These are phyloP conservation scores for Andinoacara biseriatus DNA, from an alignment of 2,113 vertebrate genomes.

Conservation along the genomic window DNA sequence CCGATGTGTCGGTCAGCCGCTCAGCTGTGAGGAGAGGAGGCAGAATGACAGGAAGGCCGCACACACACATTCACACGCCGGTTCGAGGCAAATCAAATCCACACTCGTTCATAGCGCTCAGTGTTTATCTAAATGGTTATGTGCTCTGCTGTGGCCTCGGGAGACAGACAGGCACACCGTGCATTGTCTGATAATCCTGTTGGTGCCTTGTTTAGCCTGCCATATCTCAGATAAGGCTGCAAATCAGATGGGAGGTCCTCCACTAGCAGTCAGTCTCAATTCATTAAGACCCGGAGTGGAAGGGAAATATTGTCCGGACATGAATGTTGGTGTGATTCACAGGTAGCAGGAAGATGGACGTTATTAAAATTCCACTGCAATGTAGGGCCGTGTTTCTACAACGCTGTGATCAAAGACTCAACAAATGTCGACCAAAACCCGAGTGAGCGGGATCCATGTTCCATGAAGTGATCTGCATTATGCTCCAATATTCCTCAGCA, in stretches of 20 bases:
- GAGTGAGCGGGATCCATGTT: conserved; percentile 50
- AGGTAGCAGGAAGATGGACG: conserved; percentile 22
- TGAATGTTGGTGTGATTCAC: conserved; percentile 14
- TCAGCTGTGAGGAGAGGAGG: conserved; percentile 62
- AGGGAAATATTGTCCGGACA: conserved; percentile 30
- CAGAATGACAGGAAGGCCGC: conserved; percentile 48
- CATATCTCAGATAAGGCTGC: conserved; percentile 49
- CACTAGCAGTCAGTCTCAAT: conserved; percentile 53
- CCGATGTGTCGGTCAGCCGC: conserved; percentile 65
- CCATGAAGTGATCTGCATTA: conserved; percentile 28
- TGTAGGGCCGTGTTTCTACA: conserved; percentile 18
- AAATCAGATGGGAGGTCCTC: conserved; percentile 50
- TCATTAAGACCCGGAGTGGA: conserved; percentile 42
- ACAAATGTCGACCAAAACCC: conserved; percentile 49
- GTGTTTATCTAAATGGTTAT: conserved; percentile 67
- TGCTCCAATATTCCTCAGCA: conserved; percentile 37
- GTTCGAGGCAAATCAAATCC: conserved; percentile 46
- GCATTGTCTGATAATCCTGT: conserved; percentile 60
- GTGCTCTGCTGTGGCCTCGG: conserved; percentile 50
- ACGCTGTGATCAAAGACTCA: conserved; percentile 49
- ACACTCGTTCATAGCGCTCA: conserved; percentile 59
- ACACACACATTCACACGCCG: background rate
- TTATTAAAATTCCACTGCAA: conserved; percentile 32
- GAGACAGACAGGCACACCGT: conserved; percentile 56
- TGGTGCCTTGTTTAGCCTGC: conserved; percentile 51